Percentiles rank a stretch among this genome's conserved stretches.
Evolutionary conservation across 2,888 invertebrate species (phyloP).

Genomic region (Limnephilus auricula): DNA sequence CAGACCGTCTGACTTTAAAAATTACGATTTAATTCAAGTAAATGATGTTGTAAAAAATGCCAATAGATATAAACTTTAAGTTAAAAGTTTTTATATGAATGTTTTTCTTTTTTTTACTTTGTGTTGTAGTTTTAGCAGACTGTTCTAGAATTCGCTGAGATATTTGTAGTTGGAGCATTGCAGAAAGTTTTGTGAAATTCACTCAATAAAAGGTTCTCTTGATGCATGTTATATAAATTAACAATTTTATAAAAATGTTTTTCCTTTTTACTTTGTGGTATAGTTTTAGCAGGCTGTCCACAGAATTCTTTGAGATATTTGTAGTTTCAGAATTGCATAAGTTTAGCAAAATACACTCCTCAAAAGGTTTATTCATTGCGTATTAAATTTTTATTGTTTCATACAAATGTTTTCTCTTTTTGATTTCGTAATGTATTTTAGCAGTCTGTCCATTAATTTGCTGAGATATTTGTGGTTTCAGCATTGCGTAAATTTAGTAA

Average conservation of each 20-base stretch:
- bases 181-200: neutral
- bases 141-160: too few species aligned
- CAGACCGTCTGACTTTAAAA: neutral
- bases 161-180: too few species aligned
- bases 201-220: neutral
- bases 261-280: neutral
- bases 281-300: neutral
- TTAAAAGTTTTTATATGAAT: too few species aligned
- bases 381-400: neutral
- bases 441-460: too few species aligned
- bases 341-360: neutral
- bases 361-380: too few species aligned
- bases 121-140: too few species aligned
- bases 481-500: slow-evolving; percentile 43
- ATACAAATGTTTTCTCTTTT: neutral
- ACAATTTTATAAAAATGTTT: neutral
- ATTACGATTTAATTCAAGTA: neutral
- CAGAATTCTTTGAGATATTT: neutral
- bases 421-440: neutral
- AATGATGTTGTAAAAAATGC: neutral
- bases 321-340: neutral
- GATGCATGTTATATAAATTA: neutral
- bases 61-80: neutral
- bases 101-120: too few species aligned
- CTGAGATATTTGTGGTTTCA: too few species aligned